phyloP scores from a whole-genome alignment of 2,113 vertebrate species.

The Sylvietta virens region DNA sequence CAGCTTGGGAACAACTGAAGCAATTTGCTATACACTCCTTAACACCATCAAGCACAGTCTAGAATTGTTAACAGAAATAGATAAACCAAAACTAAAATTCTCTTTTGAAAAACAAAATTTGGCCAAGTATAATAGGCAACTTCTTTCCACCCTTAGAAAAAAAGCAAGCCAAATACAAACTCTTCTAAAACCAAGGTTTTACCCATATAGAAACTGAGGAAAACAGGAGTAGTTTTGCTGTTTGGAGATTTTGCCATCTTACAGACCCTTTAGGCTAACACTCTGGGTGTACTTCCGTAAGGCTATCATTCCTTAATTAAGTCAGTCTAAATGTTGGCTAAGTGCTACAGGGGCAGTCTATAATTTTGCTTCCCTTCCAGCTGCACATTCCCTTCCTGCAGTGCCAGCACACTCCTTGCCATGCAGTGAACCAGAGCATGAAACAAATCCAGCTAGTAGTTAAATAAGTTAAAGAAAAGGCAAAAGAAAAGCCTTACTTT shows the following conservation, averaged over 20 bases:
- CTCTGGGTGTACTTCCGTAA: not conserved
- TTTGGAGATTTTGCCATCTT: not conserved
- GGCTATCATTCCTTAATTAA: not conserved
- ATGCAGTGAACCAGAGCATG: not conserved
- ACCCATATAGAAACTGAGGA: not conserved
- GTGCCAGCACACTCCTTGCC: not conserved
- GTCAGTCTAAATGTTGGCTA: not conserved
- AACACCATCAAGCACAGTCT: not conserved
- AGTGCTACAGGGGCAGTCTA: not conserved
- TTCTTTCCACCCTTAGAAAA: not conserved
- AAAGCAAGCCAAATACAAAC: not conserved
- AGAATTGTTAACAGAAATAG: not conserved
- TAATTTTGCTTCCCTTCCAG: not conserved
- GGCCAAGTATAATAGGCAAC: not conserved
- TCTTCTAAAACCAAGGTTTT: not conserved
- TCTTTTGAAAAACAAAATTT: not conserved
- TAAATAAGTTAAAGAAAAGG: not conserved
- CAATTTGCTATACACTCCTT: not conserved
- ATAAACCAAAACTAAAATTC: not conserved
- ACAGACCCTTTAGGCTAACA: not conserved
- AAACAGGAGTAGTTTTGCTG: not conserved
- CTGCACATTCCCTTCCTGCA: not conserved
- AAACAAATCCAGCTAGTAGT: not conserved
- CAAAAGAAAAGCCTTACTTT: not conserved
- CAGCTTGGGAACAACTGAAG: not conserved